Evolutionary conservation across 2,113 vertebrate species (phyloP).

Genomic region (Sebastes fasciatus): DNA sequence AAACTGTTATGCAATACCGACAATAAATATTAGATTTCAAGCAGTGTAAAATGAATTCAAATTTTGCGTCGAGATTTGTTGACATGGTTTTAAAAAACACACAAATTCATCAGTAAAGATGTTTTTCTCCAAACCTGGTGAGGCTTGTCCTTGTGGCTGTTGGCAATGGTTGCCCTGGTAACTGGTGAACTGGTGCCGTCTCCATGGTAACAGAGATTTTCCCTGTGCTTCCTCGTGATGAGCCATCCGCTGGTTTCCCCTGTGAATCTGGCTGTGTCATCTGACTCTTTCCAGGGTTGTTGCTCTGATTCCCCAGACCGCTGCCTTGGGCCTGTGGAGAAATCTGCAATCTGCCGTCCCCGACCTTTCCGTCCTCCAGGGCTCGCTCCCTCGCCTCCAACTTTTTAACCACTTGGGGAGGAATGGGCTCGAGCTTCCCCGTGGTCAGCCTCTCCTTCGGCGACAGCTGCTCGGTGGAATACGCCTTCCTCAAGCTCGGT

Average conservation of each 20-base stretch:
- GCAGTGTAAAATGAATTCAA: background rate
- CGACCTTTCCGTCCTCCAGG: conserved; percentile 39
- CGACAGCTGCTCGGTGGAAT: conserved; percentile 83
- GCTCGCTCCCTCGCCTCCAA: conserved; percentile 70
- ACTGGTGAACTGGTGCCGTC: conserved; percentile 75
- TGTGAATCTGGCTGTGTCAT: conserved; percentile 39
- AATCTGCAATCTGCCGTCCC: background rate
- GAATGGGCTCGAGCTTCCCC: conserved; percentile 67
- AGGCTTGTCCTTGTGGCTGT: conserved; percentile 63
- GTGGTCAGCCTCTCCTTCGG: conserved; percentile 66
- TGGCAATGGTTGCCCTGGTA: conserved; percentile 77
- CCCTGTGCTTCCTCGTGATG: conserved; percentile 32
- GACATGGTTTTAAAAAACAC: background rate
- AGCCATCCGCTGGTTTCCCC: conserved; percentile 33
- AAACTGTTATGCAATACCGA: conserved; percentile 32
- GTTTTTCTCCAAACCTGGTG: conserved; percentile 66
- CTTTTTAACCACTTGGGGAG: conserved; percentile 75
- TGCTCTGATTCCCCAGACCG: conserved; percentile 18
- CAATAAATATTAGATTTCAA: conserved; percentile 5
- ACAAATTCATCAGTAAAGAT: conserved; percentile 21
- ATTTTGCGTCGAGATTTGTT: background rate
- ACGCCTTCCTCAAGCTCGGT: conserved; percentile 78
- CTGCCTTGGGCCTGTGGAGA: conserved; percentile 36
- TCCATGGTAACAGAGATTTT: conserved; percentile 69
- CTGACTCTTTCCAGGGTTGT: conserved; percentile 10